Evolutionary conservation across 2,113 vertebrate genomes (phyloP).

Genomic region (Chunga burmeisteri): DNA sequence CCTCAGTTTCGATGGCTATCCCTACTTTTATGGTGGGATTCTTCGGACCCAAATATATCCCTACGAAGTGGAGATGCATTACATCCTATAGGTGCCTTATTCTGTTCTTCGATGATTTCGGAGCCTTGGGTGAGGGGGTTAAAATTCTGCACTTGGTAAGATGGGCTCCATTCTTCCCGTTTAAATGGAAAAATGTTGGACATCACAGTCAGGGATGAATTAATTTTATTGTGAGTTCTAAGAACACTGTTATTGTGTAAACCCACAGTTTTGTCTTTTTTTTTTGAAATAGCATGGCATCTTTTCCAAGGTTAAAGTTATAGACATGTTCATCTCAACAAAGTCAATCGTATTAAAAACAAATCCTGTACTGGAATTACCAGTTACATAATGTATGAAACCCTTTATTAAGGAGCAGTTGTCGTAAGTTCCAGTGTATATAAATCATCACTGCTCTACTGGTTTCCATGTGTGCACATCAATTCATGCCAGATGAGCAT

Average conservation of each 20-base stretch:
- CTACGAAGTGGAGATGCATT: neutral
- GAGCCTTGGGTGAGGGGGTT: neutral
- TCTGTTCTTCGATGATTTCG: neutral
- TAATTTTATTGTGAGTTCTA: neutral
- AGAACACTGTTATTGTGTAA: neutral
- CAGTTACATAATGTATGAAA: constrained; percentile 32
- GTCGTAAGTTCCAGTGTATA: neutral
- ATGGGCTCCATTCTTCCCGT: neutral
- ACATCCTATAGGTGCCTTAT: neutral
- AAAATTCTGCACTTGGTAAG: neutral
- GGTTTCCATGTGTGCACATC: neutral
- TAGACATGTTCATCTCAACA: neutral
- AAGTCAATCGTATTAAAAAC: constrained; percentile 35
- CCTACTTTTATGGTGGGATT: neutral
- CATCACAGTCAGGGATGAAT: neutral
- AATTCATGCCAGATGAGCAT: constrained; percentile 19
- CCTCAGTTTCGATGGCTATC: neutral
- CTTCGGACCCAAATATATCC: neutral
- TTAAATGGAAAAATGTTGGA: neutral
- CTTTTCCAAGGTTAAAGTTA: neutral
- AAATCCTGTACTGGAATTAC: constrained; percentile 35
- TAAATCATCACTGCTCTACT: neutral
- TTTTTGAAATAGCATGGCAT: neutral
- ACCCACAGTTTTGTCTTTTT: neutral
- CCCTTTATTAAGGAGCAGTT: constrained; percentile 31